These are phyloP conservation scores for Chloroclystis v-ata DNA, from an alignment of 2,888 invertebrate genomes.

Conservation along the genomic window DNA sequence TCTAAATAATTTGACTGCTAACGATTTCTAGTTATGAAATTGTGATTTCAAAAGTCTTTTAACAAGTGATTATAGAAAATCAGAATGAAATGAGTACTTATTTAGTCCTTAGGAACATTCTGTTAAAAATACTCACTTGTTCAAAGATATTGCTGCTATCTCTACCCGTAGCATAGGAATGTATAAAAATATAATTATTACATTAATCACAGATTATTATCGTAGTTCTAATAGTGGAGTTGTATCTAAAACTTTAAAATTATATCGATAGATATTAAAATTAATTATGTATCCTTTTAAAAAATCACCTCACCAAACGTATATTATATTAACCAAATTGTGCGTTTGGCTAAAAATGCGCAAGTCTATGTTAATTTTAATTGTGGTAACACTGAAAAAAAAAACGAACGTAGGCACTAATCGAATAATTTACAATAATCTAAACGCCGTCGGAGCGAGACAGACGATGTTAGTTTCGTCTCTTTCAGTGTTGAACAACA, in stretches of 20 bases:
- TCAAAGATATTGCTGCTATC: conserved; percentile 26
- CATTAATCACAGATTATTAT: conserved; percentile 59
- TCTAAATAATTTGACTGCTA: conserved; percentile 39
- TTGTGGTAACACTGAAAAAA: background rate
- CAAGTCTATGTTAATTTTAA: conserved; percentile 14
- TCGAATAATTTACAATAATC: too few species aligned
- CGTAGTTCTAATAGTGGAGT: conserved; percentile 34
- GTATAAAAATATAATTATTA: conserved; percentile 71
- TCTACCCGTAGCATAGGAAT: conserved; percentile 74
- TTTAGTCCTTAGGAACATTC: background rate
- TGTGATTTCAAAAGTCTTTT: conserved; percentile 9
- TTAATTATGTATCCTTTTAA: background rate
- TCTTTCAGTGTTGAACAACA: conserved; percentile 6
- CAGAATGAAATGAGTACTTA: conserved; percentile 4
- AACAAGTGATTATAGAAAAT: conserved; percentile 18
- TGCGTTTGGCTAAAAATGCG: conserved; percentile 26
- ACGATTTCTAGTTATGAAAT: conserved; percentile 20
- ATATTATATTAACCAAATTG: background rate
- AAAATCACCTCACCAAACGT: background rate
- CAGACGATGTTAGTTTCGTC: background rate
- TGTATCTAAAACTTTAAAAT: background rate
- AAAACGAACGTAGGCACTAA: too few species aligned
- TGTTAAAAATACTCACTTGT: conserved; percentile 1
- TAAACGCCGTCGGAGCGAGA: background rate
- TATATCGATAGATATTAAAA: background rate